Base-by-base conservation (phyloP, 2,113 vertebrate species). In the Dromaius novaehollandiae region DNA sequence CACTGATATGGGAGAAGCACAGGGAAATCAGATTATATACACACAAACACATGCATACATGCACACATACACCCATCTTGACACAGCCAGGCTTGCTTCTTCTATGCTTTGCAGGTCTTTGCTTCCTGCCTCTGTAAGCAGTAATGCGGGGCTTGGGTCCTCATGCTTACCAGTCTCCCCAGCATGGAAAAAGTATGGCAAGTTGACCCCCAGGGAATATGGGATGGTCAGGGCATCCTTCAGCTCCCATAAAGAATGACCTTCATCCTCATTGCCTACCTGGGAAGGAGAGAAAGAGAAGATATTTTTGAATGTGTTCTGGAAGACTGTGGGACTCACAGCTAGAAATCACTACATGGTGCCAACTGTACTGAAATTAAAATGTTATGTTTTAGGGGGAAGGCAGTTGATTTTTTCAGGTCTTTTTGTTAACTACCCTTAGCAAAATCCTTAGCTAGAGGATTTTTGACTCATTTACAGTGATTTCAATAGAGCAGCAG, bases 141-240 rank as follows among this genome's bases (percentile, higher is more conserved):
- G 2, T 11, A 86, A 75, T 56, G 63, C 48, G 63, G 70, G 18
- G n/a, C 32, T 69, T 8, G 34, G 61, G 53, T 56, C 65, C 61
- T 88, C 36, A 4, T 44, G 58, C 98, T 98, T 97, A 99, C 99
- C 94, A 4, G 99, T 99, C 94, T 99, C 99, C 69, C 99, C 99
- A 48, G 99, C 99, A 6, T 99, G 99, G 95, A 99, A 99, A 83
- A 99, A 99, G 96, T 98, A 99, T 0, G 99, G 98, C 86, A 99
- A 97, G 4, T 94, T 55, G 61, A 98, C 28, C 3, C 98, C 98
- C 64, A 30, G 88, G 32, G 98, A 92, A 69, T 75, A 93, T 1
- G 99, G 99, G 60, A 99, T 88, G 24, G 93, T 98, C 93, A 99
- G 95, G 34, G 98, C 99, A 13, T 99, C 98, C 93, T 95, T 98